These are phyloP conservation scores for Linurgus olivaceus DNA, from an alignment of 2,797 vertebrate genomes.

Conservation along the genomic window DNA sequence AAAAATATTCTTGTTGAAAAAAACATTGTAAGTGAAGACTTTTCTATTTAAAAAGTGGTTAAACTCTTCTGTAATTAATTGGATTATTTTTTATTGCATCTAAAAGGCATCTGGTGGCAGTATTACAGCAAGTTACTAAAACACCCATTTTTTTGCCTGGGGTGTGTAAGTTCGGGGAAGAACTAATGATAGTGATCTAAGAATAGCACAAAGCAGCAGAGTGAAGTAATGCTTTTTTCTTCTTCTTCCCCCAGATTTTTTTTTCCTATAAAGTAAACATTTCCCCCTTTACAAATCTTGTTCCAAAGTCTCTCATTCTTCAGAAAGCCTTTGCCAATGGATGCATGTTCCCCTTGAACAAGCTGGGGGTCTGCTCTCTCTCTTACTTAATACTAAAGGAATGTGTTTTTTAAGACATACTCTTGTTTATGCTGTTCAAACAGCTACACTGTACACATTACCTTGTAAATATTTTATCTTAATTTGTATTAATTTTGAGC, in stretches of 20 bases:
- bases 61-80: conserved; percentile 4
- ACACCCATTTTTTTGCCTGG: background rate
- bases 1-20: conserved; percentile 4
- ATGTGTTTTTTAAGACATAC: conserved; percentile 33
- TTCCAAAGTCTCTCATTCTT: background rate
- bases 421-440: conserved; percentile 50
- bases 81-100: conserved; percentile 21
- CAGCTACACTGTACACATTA: conserved; percentile 63
- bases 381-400: conserved; percentile 26
- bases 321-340: background rate
- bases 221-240: background rate
- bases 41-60: conserved; percentile 14
- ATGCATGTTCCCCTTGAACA: background rate
- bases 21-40: background rate
- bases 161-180: background rate
- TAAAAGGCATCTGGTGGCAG: conserved; percentile 15
- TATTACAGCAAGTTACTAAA: background rate
- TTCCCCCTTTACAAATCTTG: background rate
- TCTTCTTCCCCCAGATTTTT: background rate
- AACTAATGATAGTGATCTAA: background rate
- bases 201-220: background rate
- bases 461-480: conserved; percentile 78
- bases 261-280: background rate
- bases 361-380: background rate
- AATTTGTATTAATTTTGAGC: conserved; percentile 78